Evolutionary conservation across 2,888 invertebrate genomes (phyloP).

Genomic region (Drosophila formosana): DNA sequence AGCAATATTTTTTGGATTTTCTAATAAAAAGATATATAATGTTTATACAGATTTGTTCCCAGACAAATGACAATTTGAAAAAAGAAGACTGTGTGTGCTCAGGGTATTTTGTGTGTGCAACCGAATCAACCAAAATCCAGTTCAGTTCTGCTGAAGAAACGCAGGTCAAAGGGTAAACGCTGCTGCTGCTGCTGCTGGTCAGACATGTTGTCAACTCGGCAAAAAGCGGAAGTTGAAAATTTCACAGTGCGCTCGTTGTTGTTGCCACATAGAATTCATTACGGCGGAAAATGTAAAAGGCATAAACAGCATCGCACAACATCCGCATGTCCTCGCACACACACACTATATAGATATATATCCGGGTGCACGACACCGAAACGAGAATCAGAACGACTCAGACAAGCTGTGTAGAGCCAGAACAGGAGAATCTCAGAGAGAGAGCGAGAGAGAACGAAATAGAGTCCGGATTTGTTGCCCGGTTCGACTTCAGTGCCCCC

Average conservation of each 20-base stretch:
- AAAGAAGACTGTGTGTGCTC: constrained; percentile 6
- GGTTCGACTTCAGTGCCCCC: constrained; percentile 50
- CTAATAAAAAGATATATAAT: constrained; percentile 19
- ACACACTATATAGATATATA: constrained; percentile 23
- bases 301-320: constrained; percentile 77
- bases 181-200: constrained; percentile 18
- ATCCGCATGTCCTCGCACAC: constrained; percentile 60
- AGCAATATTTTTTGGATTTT: constrained; percentile 23
- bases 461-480: constrained; percentile 35
- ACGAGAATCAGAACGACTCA: constrained; percentile 30
- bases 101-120: constrained; percentile 1
- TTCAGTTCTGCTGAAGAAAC: background rate
- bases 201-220: constrained; percentile 77
- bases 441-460: constrained; percentile 2
- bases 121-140: constrained; percentile 1
- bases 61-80: constrained; percentile 16
- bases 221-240: constrained; percentile 78
- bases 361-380: constrained; percentile 63
- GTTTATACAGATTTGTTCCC: constrained; percentile 16
- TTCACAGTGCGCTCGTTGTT: constrained; percentile 67
- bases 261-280: constrained; percentile 69
- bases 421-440: background rate
- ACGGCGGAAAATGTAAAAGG: constrained; percentile 76
- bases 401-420: background rate
- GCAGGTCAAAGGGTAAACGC: too few relatives aligned